Evolutionary conservation across 2,888 invertebrate species (phyloP).

Genomic region (Pandemis heparana): DNA sequence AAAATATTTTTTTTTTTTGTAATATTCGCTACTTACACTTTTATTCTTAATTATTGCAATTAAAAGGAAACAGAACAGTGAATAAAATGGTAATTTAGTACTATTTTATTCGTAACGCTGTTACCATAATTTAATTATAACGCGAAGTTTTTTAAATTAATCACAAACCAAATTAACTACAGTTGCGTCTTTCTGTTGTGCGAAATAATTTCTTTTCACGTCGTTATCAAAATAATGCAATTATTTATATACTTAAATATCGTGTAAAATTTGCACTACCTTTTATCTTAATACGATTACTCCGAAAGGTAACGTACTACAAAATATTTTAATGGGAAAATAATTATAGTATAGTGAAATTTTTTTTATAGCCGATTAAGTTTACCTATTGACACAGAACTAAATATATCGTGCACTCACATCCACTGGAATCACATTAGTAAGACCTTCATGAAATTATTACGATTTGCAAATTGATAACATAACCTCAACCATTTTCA

Average conservation of each 20-base stretch:
- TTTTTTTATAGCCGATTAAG: not conserved
- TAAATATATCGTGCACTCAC: slow-evolving; percentile 31
- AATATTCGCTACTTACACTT: too few relatives aligned
- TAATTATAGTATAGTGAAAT: not conserved
- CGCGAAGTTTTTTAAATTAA: not conserved
- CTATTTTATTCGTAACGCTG: not conserved
- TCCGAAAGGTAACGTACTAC: slow-evolving; percentile 15
- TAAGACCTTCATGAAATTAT: not conserved
- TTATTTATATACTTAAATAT: not conserved
- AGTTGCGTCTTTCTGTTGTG: not conserved
- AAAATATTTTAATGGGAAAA: not conserved
- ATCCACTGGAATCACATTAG: slow-evolving; percentile 24
- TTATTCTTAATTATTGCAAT: not conserved
- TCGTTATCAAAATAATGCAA: not conserved
- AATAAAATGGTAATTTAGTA: not conserved
- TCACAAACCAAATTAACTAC: not conserved
- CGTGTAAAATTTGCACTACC: not conserved
- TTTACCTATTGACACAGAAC: slow-evolving; percentile 36
- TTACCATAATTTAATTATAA: not conserved
- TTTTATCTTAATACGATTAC: not conserved
- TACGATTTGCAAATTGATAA: slow-evolving; percentile 36
- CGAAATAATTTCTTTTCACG: not conserved
- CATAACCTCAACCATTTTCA: slow-evolving; percentile 40
- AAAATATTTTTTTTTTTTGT: not conserved
- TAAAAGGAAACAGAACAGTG: not conserved